Evolutionary conservation across 2,888 invertebrate species (phyloP), one percentile per base, ranked within the genome.

Genomic region (Tipula vernalis): DNA sequence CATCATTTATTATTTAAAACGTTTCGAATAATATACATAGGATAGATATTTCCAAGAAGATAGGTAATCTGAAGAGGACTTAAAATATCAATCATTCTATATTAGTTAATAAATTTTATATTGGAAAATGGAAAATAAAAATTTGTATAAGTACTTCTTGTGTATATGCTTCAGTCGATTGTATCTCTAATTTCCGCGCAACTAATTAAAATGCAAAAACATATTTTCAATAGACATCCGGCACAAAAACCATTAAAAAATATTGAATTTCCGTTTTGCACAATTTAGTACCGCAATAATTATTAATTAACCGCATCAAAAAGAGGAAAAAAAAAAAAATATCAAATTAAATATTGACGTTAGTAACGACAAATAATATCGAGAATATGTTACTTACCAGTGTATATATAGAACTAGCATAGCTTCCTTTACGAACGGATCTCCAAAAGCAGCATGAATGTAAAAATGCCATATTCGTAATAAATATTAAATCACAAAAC

Each of bases 371-470:
- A n/a, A n/a, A n/a, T n/a, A n/a, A n/a, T 71, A 71, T 8, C 28
- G 28, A 39, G 71, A 10, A 28, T 12, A 28, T 71, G 39, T 42
- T 51, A 85, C 88, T 88, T 89, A 89, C 90, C 88, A 89, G 87
- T 71, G 89, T 89, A 86, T 89, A 90, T 86, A 90, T 86, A 18
- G 89, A 90, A 87, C 90, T 90, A 83, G 91, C 91, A 87, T 89
- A 90, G 88, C 90, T 90, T 87, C 91, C 91, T 83, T 89, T 90
- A 2, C 90, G 89, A 87, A 91, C 90, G 41, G 89, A 90, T 87
- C 90, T 90, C 91, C 91, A 91, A 88, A 90, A 91, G 88, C 91
- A 91, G 89, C 91, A 91, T 87, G 91, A 90, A 87, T 90, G 89
- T 87, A 91, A 88, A 88, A 91, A 90, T 71, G 91, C 89, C 91